These are phyloP conservation scores for Cantharis nigra DNA, from an alignment of 2,888 invertebrate genomes.

Conservation along the genomic window DNA sequence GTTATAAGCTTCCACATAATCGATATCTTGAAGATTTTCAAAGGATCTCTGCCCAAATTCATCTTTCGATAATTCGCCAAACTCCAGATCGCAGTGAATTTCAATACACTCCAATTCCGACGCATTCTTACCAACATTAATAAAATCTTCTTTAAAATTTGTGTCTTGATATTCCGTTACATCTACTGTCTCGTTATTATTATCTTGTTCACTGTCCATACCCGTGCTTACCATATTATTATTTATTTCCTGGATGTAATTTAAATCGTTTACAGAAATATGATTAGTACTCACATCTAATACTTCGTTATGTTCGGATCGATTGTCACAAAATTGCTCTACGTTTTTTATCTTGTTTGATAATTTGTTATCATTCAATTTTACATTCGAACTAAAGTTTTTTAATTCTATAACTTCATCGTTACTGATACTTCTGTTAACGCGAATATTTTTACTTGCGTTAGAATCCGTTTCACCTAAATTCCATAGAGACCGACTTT, in stretches of 20 bases:
- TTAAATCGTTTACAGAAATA: not conserved
- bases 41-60: conserved; percentile 35
- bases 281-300: not conserved
- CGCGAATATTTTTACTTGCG: no score
- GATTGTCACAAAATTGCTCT: not conserved
- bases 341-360: not conserved
- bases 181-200: not conserved
- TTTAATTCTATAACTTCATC: not conserved
- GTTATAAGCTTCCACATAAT: conserved; percentile 46
- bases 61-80: conserved; percentile 15
- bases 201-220: not conserved
- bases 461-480: not conserved
- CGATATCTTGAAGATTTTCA: conserved; percentile 30
- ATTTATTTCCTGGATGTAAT: not conserved
- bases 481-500: not conserved
- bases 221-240: not conserved
- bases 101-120: not conserved
- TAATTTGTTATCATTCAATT: not conserved
- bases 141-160: not conserved
- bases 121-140: not conserved
- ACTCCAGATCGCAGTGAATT: not conserved
- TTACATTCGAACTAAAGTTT: not conserved
- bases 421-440: not conserved
- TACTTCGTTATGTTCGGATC: not conserved
- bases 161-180: not conserved